Evolutionary conservation across 2,113 vertebrate species (phyloP), one percentile per base, ranked within the genome.

Genomic region (Narcine bancroftii): DNA sequence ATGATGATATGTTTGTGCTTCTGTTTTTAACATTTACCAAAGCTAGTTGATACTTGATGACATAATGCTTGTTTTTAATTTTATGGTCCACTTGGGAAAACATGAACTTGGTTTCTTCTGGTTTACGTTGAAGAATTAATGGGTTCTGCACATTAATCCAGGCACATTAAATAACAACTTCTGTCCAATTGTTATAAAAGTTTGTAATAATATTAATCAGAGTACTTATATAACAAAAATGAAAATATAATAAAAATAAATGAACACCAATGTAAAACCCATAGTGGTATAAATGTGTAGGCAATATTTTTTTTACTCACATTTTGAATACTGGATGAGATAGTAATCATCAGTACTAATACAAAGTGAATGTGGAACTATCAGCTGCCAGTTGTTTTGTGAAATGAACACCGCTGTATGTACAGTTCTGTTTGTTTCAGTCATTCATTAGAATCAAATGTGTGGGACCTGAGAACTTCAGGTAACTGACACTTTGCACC

Each of bases 21-120:
- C 81, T 87, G 81, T 63, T 87, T 60, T 60, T 60, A 87, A 33
- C 81, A 87, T 87, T 87, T 87, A 21, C n/a, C 17, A 87, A 87
- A 56, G 36, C 81, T 60, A 56, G 17, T 53, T 87, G 81, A 60
- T 60, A 56, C 33, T 19, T 87, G 53, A 87, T 87, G 81, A 87
- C 81, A 87, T 87, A 87, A 87, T 60, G 81, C 56, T 63, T 56
- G 56, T 87, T 60, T 60, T 63, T 63, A 60, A 87, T 87, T 87
- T 87, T 60, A 87, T 87, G 36, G 81, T 36, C 17, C 53, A 13
- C 33, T 87, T 87, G 81, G 81, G 81, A 87, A 60, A 87, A 87
- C 81, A 21, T 60, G 33, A 26, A 21, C 81, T 87, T 87, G 53
- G 33, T 87, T 87, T 87, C 21, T 21, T 60, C n/a, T 60, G 53